Base-by-base conservation (phyloP, 2,888 invertebrate genomes). In the Erebia palarica region DNA sequence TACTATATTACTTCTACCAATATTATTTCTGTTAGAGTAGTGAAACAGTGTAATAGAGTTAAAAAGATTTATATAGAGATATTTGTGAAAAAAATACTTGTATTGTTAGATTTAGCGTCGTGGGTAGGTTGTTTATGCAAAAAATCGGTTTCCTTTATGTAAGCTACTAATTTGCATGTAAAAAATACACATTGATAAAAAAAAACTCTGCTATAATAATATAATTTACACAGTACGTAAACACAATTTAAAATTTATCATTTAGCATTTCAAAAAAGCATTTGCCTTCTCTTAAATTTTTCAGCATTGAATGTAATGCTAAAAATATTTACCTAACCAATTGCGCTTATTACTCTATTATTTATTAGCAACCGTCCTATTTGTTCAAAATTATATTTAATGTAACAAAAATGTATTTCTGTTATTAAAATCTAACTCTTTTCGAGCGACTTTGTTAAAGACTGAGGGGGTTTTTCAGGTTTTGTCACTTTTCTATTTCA, bases 401-500 rank as follows among this genome's bases (percentile, higher is more conserved):
- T n/a, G 16, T 18, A 47, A 47, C 18, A 47, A 61, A 42, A 60
- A 18, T 8, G 3, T 18, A 21, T 69, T 74, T 71, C 65, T 71
- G 53, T 80, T 74, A 77, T 76, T 77, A 77, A 79, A 82, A 82
- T 79, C 75, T 85, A 82, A 84, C 84, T 82, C 83, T 11, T 47
- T 47, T 47, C 47, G 13, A 47, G 11, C 47, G 47, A 81, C 82
- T 86, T 85, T 84, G 80, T 83, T 80, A 87, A 91, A 92, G 92
- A 92, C 92, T 92, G 92, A 92, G 79, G 78, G 83, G 82, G 85
- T 86, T 87, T n/a, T 85, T 86, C 80, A 85, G 84, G 82, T 85
- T 87, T 90, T 90, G 86, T 81, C 85, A 88, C 83, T 90, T 90
- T 90, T 92, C 86, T 90, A 89, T 84, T 82, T 84, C 80, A 82